Evolutionary conservation across 2,113 vertebrate species (phyloP), one percentile per base, ranked within the genome.

Genomic region (Bagarius yarrelli): DNA sequence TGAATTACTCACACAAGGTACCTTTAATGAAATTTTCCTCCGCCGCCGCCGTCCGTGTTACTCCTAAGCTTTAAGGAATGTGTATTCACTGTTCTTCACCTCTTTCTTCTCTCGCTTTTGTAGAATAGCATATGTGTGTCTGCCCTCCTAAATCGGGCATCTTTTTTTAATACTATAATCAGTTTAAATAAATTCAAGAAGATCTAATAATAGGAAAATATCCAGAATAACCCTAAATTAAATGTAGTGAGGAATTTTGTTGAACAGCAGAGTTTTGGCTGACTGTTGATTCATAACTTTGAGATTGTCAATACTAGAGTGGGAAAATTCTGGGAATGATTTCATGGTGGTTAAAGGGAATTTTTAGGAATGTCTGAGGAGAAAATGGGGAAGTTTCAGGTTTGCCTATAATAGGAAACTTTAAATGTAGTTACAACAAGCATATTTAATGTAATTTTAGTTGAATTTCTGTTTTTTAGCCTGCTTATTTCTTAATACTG

Each of bases 21-120:
- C 44, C 21, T 72, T 32, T 40, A 64, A 60, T 83, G 78, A 5
- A 83, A 72, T 47, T 83, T 72, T 78, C 16, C 64, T 82, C n/a
- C n/a, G 34, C 30, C 1, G n/a, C 19, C 44, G 16, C n/a, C 34
- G 8, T 76, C 18, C 34, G 40, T 76, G 34, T 30, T 50, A 56
- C 63, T 57, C 53, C 70, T 60, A 47, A 67, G 50, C 27, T 60
- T 77, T 11, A 1, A 76, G 19, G 36, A 30, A 30, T 40, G 56
- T 25, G 34, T 74, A 30, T 66, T 16, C 25, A 69, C 44, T 19
- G 57, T 78, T 57, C 67, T 25, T 63, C 61, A 25, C 23, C 23
- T 34, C 30, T 34, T 63, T 64, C 30, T 19, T 34, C 18, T 25
- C 8, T 34, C 34, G 11, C 19, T 63, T 9, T 1, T 18, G 60